Base-by-base conservation (phyloP, 2,113 vertebrate species). In the Fregetta grallaria region DNA sequence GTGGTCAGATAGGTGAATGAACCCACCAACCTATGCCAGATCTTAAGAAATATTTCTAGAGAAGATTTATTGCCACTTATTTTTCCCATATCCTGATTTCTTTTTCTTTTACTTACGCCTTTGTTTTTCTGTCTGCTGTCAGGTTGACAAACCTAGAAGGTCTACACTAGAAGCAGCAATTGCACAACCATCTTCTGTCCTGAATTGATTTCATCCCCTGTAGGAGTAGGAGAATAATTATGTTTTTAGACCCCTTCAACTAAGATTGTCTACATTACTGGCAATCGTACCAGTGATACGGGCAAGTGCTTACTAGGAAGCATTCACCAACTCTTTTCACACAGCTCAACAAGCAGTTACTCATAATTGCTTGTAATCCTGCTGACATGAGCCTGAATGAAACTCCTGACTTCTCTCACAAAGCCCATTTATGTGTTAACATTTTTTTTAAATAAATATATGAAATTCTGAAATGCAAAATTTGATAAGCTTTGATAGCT, bases 401-500 rank as follows among this genome's bases (percentile, higher is more conserved):
- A 95, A 82, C 74, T 92, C 50, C 58, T 90, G 94, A 95, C 80
- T 95, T 89, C 76, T 66, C 58, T 97, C 44, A 90, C 81, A 95
- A 94, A 95, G 74, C 84, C 63, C 71, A 88, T 90, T 84, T 74
- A 40, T 27, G 19, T 61, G 62, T 45, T 91, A 90, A 55, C 6
- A 0, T 20, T 81, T 91, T n/a, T 88, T 74, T 3, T 72, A 65
- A 91, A 90, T 50, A 91, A 94, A 59, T 75, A 76, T 29, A 50
- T 86, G 55, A 71, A 92, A 91, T 86, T 88, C 62, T 94, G 74
- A 90, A 96, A 91, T 73, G 72, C 47, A 66, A 50, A 79, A 87
- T 91, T 77, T 90, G 72, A 92, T 93, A 45, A 92, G 88, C 85
- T 96, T 96, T 96, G 92, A 95, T 92, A 97, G 80, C 92, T 96